Base-by-base conservation (phyloP, 2,888 invertebrate species). In the Diarsia rubi region DNA sequence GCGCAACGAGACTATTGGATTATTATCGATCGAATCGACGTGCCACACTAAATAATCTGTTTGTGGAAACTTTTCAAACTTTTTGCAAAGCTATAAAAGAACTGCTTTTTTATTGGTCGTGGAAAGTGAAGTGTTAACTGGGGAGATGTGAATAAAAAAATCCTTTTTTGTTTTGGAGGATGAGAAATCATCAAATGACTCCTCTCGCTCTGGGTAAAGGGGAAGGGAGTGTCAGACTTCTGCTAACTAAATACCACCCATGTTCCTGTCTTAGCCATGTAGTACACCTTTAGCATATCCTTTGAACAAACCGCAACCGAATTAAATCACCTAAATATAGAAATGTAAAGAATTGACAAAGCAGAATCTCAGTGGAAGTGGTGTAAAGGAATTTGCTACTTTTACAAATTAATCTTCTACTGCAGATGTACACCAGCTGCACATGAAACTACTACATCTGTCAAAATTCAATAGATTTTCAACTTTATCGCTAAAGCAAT, bases 1-100 rank as follows among this genome's bases (percentile, higher is more conserved):
- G 66, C 67, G 57, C 73, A 75, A 70, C 72, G 73, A 85, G 86
- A 85, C 79, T 75, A 85, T 82, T 79, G 69, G 71, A 79, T 83
- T 85, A 69, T 73, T 66, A 81, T 76, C 63, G 73, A 75, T 76
- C 54, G 21, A 52, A 71, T 71, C 60, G 72, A 59, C 69, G 75
- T 60, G 76, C 67, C 59, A 37, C 64, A 69, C 19, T 81, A 79
- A 76, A 75, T 81, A 76, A 79, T 76, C 69, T 69, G 69, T 79
- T 75, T 75, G 82, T 69, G 44, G 31, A 76, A 75, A 79, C 54
- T 79, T 79, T 64, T 54, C 47, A 44, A 12, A 75, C 68, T 59
- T 75, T 81, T 67, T 75, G n/a, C 31, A 21, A 69, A 60, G 57
- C 31, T 54, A 60, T 37, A 52, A 68, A 68, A 54, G n/a, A 65